Evolutionary conservation across 2,888 invertebrate genomes (phyloP), one percentile per base, ranked within the genome.

Genomic region (Xestobium rufovillosum): DNA sequence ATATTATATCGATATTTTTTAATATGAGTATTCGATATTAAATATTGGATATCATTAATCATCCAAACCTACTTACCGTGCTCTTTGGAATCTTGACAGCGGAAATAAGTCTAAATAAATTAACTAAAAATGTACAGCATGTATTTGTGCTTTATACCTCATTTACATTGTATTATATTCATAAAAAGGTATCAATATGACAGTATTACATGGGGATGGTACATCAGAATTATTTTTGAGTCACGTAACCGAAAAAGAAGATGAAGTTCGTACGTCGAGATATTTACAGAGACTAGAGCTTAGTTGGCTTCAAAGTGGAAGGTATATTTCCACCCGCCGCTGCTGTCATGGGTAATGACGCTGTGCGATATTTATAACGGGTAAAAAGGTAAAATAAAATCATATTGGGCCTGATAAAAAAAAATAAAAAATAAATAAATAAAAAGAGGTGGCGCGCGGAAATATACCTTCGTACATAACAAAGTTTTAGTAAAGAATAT

Each of bases 211-310:
- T 43, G 39, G 32, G 42, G 41, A 43, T 41, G 42, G 42, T 39
- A 41, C 44, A 48, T 45, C 38, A 44, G 41, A 43, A 31, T 42
- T 38, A 43, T 27, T 14, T 42, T 36, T 27, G 36, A 27, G 36
- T 41, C 31, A 43, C 36, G 38, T 26, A 42, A 43, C 43, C 42
- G 41, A 49, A 47, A 44, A 36, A 36, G 41, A 41, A 42, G 31
- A 38, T 38, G 40, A 41, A 48, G 34, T 54, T 57, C 53, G 53
- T 57, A 56, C 56, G 55, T 55, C 43, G 50, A 57, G 49, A 56
- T 59, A 59, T 59, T 55, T 59, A 59, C 59, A 58, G 52, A 56
- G 59, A 59, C 59, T 59, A 59, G 59, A 59, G 52, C 53, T 55
- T 47, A 48, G 27, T 41, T 55, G 54, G 51, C 52, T 50, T 50